Base-by-base conservation (phyloP, 1,140 invertebrate genomes). In the Himalopsyche phryganea region DNA sequence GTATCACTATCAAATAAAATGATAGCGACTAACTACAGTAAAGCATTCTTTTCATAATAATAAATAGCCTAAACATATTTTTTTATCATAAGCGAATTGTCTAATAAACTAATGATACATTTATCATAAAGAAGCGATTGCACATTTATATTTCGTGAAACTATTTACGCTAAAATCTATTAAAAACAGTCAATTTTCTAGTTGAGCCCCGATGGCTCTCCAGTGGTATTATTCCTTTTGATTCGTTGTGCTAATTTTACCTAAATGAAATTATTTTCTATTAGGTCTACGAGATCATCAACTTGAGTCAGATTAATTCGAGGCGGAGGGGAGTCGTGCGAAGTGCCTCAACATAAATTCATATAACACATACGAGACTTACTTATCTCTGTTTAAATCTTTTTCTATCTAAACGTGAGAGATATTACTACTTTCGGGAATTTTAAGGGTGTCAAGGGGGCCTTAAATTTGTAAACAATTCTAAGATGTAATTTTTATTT, bases 241-340 rank as follows among this genome's bases (percentile, higher is more conserved):
- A 18, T 54, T 54, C 51, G 51, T 54, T 54, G 51, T 54, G 51
- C 51, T 54, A 46, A 46, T 46, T 13, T 54, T 54, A 54, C 42
- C 44, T 54, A 46, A 46, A 32, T 54, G 41, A 46, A 42, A 46
- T 35, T 19, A 38, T 36, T 40, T 23, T 44, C 3, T 28, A 28
- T 9, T 28, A 28, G 23, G 23, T 28, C 4, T 28, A 28, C 23
- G 9, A 28, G 23, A 28, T 28, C 3, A 28, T 28, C 23, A 28
- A 28, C 3, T 5, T 28, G 9, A 28, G 23, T 5, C 23, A 28
- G 23, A 28, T 9, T n/a, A n/a, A n/a, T n/a, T n/a, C n/a, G n/a
- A n/a, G n/a, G n/a, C n/a, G n/a, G n/a, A n/a, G n/a, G n/a, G n/a
- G n/a, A n/a, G n/a, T n/a, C n/a, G n/a, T n/a, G n/a, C n/a, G n/a